Evolutionary conservation across 2,797 vertebrate species (phyloP).

Genomic region (Tokudaia tokunoshimensis): DNA sequence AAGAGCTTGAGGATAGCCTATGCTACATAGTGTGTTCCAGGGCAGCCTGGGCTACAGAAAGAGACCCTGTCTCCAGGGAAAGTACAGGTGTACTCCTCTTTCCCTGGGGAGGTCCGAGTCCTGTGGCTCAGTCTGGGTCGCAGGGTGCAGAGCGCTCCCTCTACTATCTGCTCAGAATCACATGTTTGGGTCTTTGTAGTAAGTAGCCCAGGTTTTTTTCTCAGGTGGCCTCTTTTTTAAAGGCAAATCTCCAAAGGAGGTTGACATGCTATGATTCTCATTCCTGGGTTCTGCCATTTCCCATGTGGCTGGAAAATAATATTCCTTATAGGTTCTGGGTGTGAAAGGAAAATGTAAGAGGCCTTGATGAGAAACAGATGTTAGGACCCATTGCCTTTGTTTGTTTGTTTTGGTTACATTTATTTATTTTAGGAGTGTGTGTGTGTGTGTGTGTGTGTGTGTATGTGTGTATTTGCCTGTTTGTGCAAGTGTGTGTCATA

Average conservation of each 20-base stretch:
- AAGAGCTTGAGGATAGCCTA: background rate
- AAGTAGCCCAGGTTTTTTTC: background rate
- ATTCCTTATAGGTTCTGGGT: background rate
- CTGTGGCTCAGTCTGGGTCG: background rate
- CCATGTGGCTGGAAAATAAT: background rate
- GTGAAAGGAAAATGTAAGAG: background rate
- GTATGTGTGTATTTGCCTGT: background rate
- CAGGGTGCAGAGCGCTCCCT: too few species aligned
- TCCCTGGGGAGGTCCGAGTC: background rate
- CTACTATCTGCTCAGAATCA: background rate
- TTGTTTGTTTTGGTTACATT: background rate
- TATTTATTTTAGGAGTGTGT: background rate
- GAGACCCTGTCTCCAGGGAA: background rate
- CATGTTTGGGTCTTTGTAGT: background rate
- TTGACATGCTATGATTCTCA: background rate
- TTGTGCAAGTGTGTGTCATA: background rate
- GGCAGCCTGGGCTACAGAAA: background rate
- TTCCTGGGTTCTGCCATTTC: fast-evolving
- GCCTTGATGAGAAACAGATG: background rate
- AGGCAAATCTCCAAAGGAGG: background rate
- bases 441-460: too few species aligned
- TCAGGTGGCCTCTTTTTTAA: background rate
- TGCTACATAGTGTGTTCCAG: background rate
- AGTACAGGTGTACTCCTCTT: background rate
- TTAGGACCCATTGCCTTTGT: background rate